A percentile compares a stretch with the other conserved stretches of the same genome.
These are phyloP conservation scores for Nasonia longicornis DNA, from an alignment of 1,140 invertebrate species.

Conservation along the genomic window DNA sequence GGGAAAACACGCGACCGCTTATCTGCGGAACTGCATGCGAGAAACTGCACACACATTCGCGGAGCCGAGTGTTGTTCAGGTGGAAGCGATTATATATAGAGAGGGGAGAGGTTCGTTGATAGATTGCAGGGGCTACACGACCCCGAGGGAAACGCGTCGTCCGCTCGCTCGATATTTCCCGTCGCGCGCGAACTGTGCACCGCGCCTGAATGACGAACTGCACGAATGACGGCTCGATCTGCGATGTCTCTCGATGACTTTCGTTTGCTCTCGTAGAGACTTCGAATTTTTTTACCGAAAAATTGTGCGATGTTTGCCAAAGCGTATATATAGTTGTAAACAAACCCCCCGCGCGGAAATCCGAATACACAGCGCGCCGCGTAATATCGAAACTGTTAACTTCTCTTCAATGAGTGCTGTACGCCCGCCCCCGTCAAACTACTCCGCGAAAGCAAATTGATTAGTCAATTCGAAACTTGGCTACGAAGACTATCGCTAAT, in stretches of 20 bases:
- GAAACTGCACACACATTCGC: not conserved
- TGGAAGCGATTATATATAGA: constrained; percentile 6
- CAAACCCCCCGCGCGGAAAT: not conserved
- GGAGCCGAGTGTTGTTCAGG: not conserved
- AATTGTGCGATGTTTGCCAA: not conserved
- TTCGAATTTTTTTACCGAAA: not conserved
- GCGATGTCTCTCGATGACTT: not conserved
- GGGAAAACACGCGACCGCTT: not conserved
- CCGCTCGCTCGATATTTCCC: not conserved
- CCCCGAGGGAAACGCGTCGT: constrained; percentile 2
- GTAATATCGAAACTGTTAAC: constrained; percentile 1
- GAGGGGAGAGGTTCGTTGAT: constrained; percentile 2
- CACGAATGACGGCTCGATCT: not conserved
- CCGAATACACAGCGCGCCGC: too few species aligned
- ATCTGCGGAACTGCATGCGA: not conserved
- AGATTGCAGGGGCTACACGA: not conserved
- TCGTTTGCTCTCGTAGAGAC: not conserved
- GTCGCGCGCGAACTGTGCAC: not conserved
- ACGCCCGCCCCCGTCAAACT: not conserved
- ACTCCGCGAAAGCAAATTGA: not conserved
- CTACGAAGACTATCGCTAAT: constrained; percentile 4
- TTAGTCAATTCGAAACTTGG: constrained; percentile 6
- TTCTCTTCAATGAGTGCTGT: not conserved
- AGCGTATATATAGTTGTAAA: not conserved
- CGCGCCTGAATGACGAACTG: not conserved